Percentiles rank a stretch among this genome's conserved stretches.
Evolutionary conservation across 1,140 invertebrate species (phyloP).

Genomic region (Hydropsyche tenuis): DNA sequence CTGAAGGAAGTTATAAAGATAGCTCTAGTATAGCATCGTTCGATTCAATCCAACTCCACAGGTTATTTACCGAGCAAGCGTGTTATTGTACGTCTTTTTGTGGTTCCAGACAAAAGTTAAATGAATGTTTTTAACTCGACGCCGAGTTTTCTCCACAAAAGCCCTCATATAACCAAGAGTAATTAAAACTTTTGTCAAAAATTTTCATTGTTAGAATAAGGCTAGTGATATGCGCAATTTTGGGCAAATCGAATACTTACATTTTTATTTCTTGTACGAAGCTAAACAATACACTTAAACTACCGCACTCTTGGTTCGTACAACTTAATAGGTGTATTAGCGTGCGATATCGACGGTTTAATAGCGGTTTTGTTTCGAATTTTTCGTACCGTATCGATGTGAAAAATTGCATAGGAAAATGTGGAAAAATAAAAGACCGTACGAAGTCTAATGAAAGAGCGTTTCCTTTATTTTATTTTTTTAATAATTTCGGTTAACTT

Average conservation of each 20-base stretch:
- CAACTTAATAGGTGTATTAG: slow-evolving; percentile 1
- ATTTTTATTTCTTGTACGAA: too few relatives aligned
- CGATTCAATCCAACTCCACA: too few relatives aligned
- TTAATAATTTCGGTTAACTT: background rate
- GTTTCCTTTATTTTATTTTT: background rate
- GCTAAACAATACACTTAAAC: too few relatives aligned
- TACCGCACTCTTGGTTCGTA: background rate
- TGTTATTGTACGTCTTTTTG: too few relatives aligned
- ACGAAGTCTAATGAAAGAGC: slow-evolving; percentile 2
- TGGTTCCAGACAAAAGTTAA: too few relatives aligned
- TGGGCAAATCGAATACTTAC: too few relatives aligned
- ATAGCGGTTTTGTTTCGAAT: background rate
- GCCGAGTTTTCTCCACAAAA: background rate
- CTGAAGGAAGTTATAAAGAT: too few relatives aligned
- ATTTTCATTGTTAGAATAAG: too few relatives aligned
- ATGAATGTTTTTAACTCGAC: too few relatives aligned
- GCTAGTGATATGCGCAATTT: too few relatives aligned
- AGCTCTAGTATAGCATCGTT: too few relatives aligned
- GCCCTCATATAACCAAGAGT: slow-evolving; percentile 24
- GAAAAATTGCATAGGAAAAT: background rate
- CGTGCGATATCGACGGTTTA: background rate
- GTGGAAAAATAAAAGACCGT: background rate
- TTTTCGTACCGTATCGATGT: background rate
- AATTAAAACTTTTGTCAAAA: slow-evolving; percentile 27
- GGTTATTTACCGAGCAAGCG: too few relatives aligned